These are phyloP conservation scores for Apocheima hispidaria DNA, from an alignment of 2,888 invertebrate genomes.

Conservation along the genomic window DNA sequence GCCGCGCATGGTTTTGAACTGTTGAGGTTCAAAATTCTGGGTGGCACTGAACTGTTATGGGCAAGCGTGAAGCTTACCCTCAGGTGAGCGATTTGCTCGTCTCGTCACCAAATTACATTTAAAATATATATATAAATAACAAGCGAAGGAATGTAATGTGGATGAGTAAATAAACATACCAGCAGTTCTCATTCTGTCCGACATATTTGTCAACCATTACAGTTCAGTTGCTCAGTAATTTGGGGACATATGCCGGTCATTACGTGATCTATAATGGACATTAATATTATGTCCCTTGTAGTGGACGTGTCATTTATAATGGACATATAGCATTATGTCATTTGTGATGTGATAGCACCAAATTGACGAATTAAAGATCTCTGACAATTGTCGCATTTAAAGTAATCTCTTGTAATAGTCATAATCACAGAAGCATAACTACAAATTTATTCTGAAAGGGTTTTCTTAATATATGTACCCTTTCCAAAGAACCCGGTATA, in stretches of 20 bases:
- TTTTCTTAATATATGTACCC: too few species aligned
- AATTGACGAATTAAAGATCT: conserved; percentile 8
- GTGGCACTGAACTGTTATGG: too few species aligned
- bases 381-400: conserved; percentile 2
- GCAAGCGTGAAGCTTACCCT: too few species aligned
- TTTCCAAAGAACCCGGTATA: too few species aligned
- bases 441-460: not conserved
- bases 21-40: too few species aligned
- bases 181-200: conserved; percentile 10
- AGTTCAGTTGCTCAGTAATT: conserved; percentile 24
- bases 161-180: not conserved
- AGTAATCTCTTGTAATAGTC: not conserved
- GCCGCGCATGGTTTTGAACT: too few species aligned
- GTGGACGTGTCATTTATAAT: not conserved
- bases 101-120: too few species aligned
- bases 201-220: conserved; percentile 26
- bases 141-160: not conserved
- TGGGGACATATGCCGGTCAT: conserved; percentile 18
- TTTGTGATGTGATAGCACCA: not conserved
- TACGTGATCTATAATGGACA: conserved; percentile 8
- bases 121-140: too few species aligned
- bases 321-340: conserved; percentile 9
- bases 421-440: not conserved
- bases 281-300: not conserved
- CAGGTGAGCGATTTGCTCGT: too few species aligned